These are phyloP conservation scores for Andrena flavipes DNA, from an alignment of 2,888 invertebrate species.

Conservation along the genomic window DNA sequence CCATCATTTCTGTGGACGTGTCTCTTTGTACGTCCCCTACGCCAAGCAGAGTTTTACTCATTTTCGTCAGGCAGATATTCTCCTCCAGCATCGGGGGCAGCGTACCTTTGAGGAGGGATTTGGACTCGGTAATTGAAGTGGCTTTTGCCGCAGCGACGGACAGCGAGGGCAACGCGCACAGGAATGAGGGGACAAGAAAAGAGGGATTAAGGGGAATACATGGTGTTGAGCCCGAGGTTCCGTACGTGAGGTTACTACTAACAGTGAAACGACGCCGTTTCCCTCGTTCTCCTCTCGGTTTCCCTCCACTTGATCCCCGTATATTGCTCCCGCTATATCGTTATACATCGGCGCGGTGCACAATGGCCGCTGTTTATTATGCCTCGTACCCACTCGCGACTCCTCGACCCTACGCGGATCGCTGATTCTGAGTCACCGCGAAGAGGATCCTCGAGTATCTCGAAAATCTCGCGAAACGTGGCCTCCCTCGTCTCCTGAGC, in stretches of 20 bases:
- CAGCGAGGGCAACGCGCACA: slow-evolving; percentile 27
- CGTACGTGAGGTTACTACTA: slow-evolving; percentile 73
- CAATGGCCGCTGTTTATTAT: slow-evolving; percentile 57
- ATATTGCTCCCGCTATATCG: slow-evolving; percentile 36
- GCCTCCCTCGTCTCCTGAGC: neutral
- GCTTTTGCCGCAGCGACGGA: slow-evolving; percentile 24
- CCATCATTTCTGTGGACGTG: too few species aligned
- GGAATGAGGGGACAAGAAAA: slow-evolving; percentile 55
- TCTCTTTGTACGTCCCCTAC: too few species aligned
- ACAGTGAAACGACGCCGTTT: slow-evolving; percentile 31
- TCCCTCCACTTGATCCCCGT: slow-evolving; percentile 28
- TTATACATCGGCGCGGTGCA: slow-evolving; percentile 7
- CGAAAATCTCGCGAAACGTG: slow-evolving; percentile 47
- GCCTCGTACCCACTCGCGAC: slow-evolving; percentile 50
- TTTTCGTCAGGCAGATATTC: neutral
- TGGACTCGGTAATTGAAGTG: slow-evolving; percentile 34
- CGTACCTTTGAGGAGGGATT: slow-evolving; percentile 20
- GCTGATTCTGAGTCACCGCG: slow-evolving; percentile 63
- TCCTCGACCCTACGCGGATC: slow-evolving; percentile 58
- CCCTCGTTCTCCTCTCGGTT: slow-evolving; percentile 20
- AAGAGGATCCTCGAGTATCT: slow-evolving; percentile 22
- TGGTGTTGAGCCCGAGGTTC: slow-evolving; percentile 54
- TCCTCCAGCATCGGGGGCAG: neutral
- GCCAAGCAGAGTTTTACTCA: neutral
- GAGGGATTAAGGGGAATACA: slow-evolving; percentile 57